Percentiles rank a stretch among this genome's conserved stretches.
phyloP scores from a whole-genome alignment of 2,113 vertebrate genomes.

The Pimephales promelas region DNA sequence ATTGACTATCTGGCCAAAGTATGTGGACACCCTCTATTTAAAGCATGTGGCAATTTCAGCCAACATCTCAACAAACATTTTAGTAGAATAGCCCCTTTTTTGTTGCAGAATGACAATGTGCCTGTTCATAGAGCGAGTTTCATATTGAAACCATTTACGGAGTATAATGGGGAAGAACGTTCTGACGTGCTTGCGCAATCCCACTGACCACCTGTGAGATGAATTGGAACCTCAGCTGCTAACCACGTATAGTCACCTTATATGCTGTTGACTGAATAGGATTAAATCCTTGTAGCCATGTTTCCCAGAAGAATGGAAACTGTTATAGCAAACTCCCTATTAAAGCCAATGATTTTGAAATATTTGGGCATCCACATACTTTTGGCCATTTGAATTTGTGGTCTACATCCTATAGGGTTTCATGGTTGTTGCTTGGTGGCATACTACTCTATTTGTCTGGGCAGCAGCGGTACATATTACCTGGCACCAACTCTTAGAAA shows the following conservation, averaged over 20 bases:
- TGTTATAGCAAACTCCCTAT: not conserved
- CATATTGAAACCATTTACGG: not conserved
- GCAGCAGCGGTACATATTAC: not conserved
- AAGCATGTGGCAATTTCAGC: not conserved
- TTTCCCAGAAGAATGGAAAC: slow-evolving; percentile 4
- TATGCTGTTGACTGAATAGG: not conserved
- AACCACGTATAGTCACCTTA: not conserved
- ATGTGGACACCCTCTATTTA: not conserved
- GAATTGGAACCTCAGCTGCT: not conserved
- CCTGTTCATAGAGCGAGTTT: not conserved
- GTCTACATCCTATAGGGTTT: not conserved
- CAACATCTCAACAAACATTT: not conserved
- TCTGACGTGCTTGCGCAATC: not conserved
- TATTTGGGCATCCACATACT: not conserved
- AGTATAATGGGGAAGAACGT: not conserved
- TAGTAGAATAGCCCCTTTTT: not conserved
- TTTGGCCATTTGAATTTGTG: not conserved
- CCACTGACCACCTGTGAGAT: not conserved
- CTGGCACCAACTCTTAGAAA: slow-evolving; percentile 1
- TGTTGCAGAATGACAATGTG: no score
- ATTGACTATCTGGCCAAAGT: not conserved
- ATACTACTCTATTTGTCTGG: slow-evolving; percentile 12
- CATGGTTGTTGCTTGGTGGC: slow-evolving; percentile 5
- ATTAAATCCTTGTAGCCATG: not conserved
- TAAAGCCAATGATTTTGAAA: slow-evolving; percentile 2